These are phyloP conservation scores for Leptoclinus maculatus DNA, from an alignment of 2,797 vertebrate species.

Conservation along the genomic window DNA sequence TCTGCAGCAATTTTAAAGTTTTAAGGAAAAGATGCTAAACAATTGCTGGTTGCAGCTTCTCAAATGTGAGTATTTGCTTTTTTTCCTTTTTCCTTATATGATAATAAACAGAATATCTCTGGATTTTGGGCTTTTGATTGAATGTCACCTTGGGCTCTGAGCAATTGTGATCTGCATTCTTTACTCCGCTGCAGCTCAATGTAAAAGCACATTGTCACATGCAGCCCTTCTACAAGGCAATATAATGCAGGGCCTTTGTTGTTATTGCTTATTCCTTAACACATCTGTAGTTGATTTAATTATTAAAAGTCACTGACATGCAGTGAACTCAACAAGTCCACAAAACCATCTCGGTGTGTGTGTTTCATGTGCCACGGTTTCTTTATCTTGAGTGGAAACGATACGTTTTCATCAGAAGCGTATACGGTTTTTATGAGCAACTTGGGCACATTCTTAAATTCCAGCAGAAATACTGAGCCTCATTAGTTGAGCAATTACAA, in stretches of 20 bases:
- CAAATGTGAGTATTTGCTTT: neutral
- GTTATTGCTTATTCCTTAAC: too few relatives aligned
- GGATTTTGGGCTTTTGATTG: too few relatives aligned
- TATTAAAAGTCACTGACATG: neutral
- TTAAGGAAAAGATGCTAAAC: neutral
- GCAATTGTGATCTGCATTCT: neutral
- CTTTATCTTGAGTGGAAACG: constrained; percentile 14
- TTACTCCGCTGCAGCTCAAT: neutral
- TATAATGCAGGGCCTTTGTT: neutral
- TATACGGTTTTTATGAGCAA: constrained; percentile 22
- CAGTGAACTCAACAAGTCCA: neutral
- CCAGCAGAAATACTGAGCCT: constrained; percentile 8
- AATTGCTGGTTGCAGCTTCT: neutral
- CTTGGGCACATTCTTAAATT: constrained; percentile 5
- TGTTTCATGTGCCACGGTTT: constrained; percentile 18
- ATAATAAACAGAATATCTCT: neutral
- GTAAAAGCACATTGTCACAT: neutral
- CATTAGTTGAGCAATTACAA: constrained; percentile 16
- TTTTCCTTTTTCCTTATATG: neutral
- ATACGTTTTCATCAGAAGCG: constrained; percentile 16
- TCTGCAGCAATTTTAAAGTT: neutral
- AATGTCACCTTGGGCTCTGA: neutral
- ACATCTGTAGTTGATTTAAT: neutral
- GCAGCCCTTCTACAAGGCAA: neutral
- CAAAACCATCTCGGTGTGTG: constrained; percentile 12